These are phyloP conservation scores for Saimiri boliviensis DNA, from an alignment of 2,113 vertebrate genomes.

Conservation along the genomic window DNA sequence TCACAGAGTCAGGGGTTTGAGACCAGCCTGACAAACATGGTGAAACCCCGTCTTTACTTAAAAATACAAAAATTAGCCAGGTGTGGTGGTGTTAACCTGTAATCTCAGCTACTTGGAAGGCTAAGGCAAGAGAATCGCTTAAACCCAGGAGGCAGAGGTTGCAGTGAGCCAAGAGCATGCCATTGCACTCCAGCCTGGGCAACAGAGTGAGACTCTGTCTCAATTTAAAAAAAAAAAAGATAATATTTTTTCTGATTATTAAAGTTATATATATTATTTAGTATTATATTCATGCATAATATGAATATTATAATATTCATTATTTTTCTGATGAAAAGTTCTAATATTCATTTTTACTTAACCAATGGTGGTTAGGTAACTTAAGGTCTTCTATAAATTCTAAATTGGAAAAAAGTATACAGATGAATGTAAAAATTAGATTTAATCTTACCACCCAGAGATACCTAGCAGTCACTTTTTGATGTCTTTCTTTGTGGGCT, in stretches of 20 bases:
- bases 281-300: background rate
- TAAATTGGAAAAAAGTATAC: background rate
- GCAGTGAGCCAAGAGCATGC: no score
- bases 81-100: no score
- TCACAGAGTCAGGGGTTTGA: no score
- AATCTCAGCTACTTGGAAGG: no score
- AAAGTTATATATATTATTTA: background rate
- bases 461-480: background rate
- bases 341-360: background rate
- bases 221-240: background rate
- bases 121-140: no score
- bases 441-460: background rate
- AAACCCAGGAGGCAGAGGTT: no score
- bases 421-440: background rate
- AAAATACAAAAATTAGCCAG: no score
- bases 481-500: background rate
- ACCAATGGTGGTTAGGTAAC: background rate
- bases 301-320: background rate
- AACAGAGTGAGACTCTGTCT: no score
- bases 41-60: no score
- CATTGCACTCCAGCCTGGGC: no score
- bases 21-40: no score
- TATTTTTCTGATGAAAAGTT: background rate
- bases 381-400: background rate
- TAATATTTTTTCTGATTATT: background rate